phyloP scores from a whole-genome alignment of 2,888 invertebrate species.

The Crepidodera aurea region DNA sequence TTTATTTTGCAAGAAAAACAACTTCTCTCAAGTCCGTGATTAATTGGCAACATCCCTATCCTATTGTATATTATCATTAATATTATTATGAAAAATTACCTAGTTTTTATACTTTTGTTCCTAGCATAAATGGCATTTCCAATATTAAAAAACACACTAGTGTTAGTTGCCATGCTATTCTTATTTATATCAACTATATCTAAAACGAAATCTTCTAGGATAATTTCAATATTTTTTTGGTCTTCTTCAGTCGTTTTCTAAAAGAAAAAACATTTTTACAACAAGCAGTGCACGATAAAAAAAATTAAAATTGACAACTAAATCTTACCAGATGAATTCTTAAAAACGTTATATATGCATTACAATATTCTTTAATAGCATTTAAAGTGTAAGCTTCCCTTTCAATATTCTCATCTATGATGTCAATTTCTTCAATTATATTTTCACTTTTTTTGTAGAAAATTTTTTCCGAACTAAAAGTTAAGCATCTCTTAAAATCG shows the following conservation, averaged over 20 bases:
- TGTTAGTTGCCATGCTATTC: slow-evolving; percentile 39
- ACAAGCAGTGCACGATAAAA: not conserved
- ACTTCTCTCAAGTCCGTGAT: too few species aligned
- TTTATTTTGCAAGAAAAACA: too few species aligned
- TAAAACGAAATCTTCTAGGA: slow-evolving; percentile 33
- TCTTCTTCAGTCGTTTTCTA: slow-evolving; percentile 17
- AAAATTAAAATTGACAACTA: too few species aligned
- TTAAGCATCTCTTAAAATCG: slow-evolving; percentile 33
- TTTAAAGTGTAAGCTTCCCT: slow-evolving; percentile 36
- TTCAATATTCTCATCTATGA: slow-evolving; percentile 26
- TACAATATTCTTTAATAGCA: slow-evolving; percentile 32
- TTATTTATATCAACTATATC: slow-evolving; percentile 34
- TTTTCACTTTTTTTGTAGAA: slow-evolving; percentile 30
- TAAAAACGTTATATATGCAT: slow-evolving; percentile 25
- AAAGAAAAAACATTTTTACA: slow-evolving; percentile 9
- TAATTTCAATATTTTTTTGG: slow-evolving; percentile 24
- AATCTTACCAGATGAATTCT: slow-evolving; percentile 2
- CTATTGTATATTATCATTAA: too few species aligned
- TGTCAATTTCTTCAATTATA: slow-evolving; percentile 34
- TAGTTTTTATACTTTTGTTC: slow-evolving; percentile 36
- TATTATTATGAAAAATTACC: too few species aligned
- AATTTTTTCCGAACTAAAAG: slow-evolving; percentile 34
- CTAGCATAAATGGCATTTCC: slow-evolving; percentile 35
- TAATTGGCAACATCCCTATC: too few species aligned
- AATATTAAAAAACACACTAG: slow-evolving; percentile 35